Conservation (phyloP, 37 sponge, comb jelly and placozoan genomes). For the Spongilla lacustris region DNA sequence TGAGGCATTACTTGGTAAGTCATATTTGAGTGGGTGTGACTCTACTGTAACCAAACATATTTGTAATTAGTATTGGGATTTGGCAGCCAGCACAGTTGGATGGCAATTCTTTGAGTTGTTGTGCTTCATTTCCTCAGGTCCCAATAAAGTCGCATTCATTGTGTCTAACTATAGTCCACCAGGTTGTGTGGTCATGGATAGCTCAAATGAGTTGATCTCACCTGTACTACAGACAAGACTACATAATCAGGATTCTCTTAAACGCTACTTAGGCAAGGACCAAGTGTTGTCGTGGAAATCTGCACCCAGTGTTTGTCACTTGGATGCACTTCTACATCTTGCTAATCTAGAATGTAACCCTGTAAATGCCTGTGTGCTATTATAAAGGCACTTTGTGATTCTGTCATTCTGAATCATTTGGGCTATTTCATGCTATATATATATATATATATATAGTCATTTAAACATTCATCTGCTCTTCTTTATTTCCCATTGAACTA, state of each 20-base stretch:
- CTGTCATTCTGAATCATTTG: not conserved
- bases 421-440: not conserved
- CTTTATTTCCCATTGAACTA: too few relatives aligned
- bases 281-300: constrained; percentile 82
- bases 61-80: not conserved
- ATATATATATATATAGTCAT: too few relatives aligned
- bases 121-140: constrained; percentile 64
- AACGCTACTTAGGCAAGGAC: constrained; percentile 41
- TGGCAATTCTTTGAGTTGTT: not conserved
- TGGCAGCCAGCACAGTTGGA: not conserved
- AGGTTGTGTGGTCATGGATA: too few relatives aligned
- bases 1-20: constrained; percentile 60
- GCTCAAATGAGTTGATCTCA: constrained; percentile 23
- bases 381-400: not conserved
- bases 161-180: constrained; percentile 57
- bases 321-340: constrained; percentile 55
- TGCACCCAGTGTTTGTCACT: constrained; percentile 50
- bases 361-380: not conserved
- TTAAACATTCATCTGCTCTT: too few relatives aligned
- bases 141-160: constrained; percentile 75
- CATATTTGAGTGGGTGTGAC: not conserved
- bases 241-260: constrained; percentile 46
- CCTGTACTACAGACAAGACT: constrained; percentile 43
- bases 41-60: not conserved
- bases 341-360: constrained; percentile 58